phyloP scores from a whole-genome alignment of 1,140 invertebrate genomes.

The Dendrolimus punctatus region DNA sequence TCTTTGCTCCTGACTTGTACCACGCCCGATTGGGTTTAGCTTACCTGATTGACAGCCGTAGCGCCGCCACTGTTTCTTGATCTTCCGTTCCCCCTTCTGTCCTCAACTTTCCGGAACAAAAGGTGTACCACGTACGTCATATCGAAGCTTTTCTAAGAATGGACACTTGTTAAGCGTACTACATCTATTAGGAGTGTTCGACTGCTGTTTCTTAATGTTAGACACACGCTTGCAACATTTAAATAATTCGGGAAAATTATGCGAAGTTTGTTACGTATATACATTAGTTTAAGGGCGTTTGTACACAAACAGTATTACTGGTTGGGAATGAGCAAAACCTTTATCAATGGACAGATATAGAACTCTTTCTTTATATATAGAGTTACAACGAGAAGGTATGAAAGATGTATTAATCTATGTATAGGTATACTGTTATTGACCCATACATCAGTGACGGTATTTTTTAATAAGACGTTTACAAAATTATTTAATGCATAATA shows the following conservation, averaged over 20 bases:
- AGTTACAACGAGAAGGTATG: too few species aligned
- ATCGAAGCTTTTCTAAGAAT: conserved; percentile 21
- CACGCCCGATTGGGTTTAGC: conserved; percentile 24
- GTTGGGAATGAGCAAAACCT: too few species aligned
- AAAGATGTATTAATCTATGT: too few species aligned
- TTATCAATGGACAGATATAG: too few species aligned
- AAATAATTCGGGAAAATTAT: conserved; percentile 55
- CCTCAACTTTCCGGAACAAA: background rate
- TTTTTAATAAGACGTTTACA: too few species aligned
- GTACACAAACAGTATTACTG: too few species aligned
- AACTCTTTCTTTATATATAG: too few species aligned
- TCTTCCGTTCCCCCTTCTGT: conserved; percentile 10
- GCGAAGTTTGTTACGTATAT: conserved; percentile 19
- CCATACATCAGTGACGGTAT: too few species aligned
- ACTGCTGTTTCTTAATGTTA: conserved; percentile 40
- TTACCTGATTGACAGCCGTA: conserved; percentile 48
- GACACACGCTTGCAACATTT: conserved; percentile 41
- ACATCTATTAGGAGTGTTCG: conserved; percentile 45
- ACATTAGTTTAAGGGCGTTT: too few species aligned
- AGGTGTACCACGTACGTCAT: conserved; percentile 1
- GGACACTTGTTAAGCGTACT: conserved; percentile 29
- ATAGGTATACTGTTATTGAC: too few species aligned
- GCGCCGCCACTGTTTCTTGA: conserved; percentile 39
- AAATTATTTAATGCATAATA: too few species aligned
- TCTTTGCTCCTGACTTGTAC: conserved; percentile 21